Base-by-base conservation (phyloP, 2,113 vertebrate genomes). In the Dasyprocta punctata region DNA sequence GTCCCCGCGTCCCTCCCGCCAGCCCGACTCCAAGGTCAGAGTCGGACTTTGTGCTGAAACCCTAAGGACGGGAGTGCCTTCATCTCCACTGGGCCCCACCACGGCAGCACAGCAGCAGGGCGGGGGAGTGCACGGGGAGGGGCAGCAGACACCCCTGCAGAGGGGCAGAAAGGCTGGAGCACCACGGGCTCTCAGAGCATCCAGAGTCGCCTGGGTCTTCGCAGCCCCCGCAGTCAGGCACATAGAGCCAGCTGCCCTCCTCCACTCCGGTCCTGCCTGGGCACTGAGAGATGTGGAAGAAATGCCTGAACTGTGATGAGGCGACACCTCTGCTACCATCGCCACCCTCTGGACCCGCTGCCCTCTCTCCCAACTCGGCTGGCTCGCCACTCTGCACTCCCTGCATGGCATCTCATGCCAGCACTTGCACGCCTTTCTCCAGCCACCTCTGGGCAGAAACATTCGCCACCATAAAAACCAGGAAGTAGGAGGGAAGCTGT, bases 231-330 rank as follows among this genome's bases (percentile, higher is more conserved):
- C 1, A 12, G 33, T 0, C 30, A 30, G 49, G 47, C 33, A 1
- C 69, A 1, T 1, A 22, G 5, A 5, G 30, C 1, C 24, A 17
- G 30, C 81, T 78, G 73, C 54, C 1, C 13, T 75, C 20, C 13
- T 44, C 82, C 33, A 10, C 8, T 69, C 30, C 30, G 61, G 28
- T 12, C 47, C 49, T 75, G 58, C n/a, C 75, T 19, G 7, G 58
- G 28, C 65, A 4, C 12, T 2, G 54, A 47, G 38, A 1, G 22
- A 0, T 1, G 9, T 0, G 3, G 22, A 38, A 24, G 60, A 19
- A 19, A 1, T 0, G 0, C 13, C 26, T 7, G 20, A 7, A 49
- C 58, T 0, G 5, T 3, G 44, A 19, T 0, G 49, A 33, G 0
- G 3, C 0, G 16, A 56, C 38, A n/a, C 3, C 28, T 13, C 54